Base-by-base conservation (phyloP, 2,797 vertebrate genomes). In the Spea hammondii region DNA sequence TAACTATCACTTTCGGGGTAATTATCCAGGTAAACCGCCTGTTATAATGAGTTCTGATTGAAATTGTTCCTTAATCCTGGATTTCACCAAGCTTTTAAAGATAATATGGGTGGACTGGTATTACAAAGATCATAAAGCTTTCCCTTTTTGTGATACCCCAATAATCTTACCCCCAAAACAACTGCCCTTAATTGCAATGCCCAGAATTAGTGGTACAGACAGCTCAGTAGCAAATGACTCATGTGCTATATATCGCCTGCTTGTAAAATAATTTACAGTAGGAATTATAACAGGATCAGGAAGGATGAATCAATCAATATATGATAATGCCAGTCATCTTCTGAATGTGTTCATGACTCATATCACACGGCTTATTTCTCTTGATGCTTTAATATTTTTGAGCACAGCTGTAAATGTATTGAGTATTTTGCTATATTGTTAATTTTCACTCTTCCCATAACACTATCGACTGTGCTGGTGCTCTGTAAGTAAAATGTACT, bases 1-100 rank as follows among this genome's bases (percentile, higher is more conserved):
- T 48, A 9, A 47, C 13, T 57, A 68, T 78, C 60, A 48, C 71
- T 64, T 59, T 62, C 66, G n/a, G 60, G 47, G 57, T 14, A 57
- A 71, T 80, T 76, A 80, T 76, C 60, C 60, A 32, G 7, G 47
- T 46, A 72, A 57, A 71, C 66, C 55, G 53, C 59, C 45, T 65
- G n/a, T 47, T 66, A 14, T 65, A 66, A 44, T 66, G 12, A 65
- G 65, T 57, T 75, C 44, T 64, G 17, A n/a, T 71, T 53, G 44
- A 51, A 66, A 49, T 71, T 71, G 49, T 44, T 53, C 14, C 32
- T 17, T 32, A 77, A 14, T 49, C 65, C 66, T 69, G 14, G 66
- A 77, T 72, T 60, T 48, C 4, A 9, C 50, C n/a, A 46, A 12
- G 53, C 53, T 14, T 64, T 74, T 12, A 0, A 64, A 48, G 5